These are phyloP conservation scores for Gonocerus acuteangulatus DNA, from an alignment of 2,888 invertebrate genomes.

Conservation along the genomic window DNA sequence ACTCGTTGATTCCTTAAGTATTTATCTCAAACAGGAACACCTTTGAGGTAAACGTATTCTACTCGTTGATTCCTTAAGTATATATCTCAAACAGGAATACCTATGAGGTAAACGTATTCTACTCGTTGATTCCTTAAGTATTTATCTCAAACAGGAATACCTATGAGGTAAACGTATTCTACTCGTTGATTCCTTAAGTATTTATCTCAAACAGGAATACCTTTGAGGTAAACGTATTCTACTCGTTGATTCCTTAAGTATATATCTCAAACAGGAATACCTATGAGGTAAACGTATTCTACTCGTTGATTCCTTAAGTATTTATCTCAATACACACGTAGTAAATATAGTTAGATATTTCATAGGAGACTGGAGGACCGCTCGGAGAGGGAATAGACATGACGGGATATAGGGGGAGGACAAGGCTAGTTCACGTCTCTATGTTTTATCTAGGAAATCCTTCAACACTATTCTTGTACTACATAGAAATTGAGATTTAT, in stretches of 20 bases:
- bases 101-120: constrained; percentile 51
- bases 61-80: neutral
- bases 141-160: constrained; percentile 81
- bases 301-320: neutral
- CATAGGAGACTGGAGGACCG: too few species aligned
- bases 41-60: constrained; percentile 51
- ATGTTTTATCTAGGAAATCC: too few species aligned
- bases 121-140: neutral
- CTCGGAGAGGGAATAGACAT: too few species aligned
- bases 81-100: constrained; percentile 81
- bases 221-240: constrained; percentile 51
- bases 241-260: neutral
- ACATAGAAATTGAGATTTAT: too few species aligned
- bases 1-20: neutral
- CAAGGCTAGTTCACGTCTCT: too few species aligned
- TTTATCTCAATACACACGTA: constrained; percentile 83
- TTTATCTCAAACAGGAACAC: constrained; percentile 81
- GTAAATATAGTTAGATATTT: too few species aligned
- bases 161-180: constrained; percentile 51
- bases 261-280: constrained; percentile 81
- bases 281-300: constrained; percentile 51
- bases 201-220: constrained; percentile 81
- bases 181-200: neutral
- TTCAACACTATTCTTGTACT: too few species aligned
- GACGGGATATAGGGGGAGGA: too few species aligned